phyloP scores from a whole-genome alignment of 2,888 invertebrate species.

The Slavum lentiscoides region DNA sequence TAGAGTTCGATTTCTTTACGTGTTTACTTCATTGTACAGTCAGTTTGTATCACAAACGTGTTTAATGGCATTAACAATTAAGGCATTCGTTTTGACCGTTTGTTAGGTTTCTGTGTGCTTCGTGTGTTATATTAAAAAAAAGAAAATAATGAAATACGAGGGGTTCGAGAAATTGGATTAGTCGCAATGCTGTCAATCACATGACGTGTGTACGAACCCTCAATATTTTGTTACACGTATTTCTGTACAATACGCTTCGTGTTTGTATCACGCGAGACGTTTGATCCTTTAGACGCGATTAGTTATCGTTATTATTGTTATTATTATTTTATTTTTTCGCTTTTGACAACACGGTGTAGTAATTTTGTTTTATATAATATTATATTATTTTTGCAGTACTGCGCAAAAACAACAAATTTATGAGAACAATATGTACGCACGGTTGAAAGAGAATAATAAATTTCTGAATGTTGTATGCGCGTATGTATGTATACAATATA shows the following conservation, averaged over 20 bases:
- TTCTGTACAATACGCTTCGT: background rate
- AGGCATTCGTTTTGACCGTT: slow-evolving; percentile 1
- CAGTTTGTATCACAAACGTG: background rate
- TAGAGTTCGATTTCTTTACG: background rate
- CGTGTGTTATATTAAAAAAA: background rate
- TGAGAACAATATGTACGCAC: too few species aligned
- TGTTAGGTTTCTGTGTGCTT: background rate
- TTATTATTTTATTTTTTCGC: too few species aligned
- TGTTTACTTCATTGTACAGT: background rate
- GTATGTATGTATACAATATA: too few species aligned
- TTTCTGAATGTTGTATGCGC: too few species aligned
- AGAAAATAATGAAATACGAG: background rate
- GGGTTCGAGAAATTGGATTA: slow-evolving; percentile 44
- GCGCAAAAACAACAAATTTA: too few species aligned
- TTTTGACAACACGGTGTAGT: too few species aligned
- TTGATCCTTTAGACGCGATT: background rate
- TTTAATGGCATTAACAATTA: slow-evolving; percentile 25
- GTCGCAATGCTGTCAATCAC: slow-evolving; percentile 33
- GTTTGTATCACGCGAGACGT: background rate
- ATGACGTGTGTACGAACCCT: background rate
- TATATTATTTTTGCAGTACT: too few species aligned
- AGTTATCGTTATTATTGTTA: background rate
- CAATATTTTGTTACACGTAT: background rate
- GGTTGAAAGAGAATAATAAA: too few species aligned
- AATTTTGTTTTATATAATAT: too few species aligned